Evolutionary conservation across 2,888 invertebrate species (phyloP).

Genomic region (Trichogramma evanescens): DNA sequence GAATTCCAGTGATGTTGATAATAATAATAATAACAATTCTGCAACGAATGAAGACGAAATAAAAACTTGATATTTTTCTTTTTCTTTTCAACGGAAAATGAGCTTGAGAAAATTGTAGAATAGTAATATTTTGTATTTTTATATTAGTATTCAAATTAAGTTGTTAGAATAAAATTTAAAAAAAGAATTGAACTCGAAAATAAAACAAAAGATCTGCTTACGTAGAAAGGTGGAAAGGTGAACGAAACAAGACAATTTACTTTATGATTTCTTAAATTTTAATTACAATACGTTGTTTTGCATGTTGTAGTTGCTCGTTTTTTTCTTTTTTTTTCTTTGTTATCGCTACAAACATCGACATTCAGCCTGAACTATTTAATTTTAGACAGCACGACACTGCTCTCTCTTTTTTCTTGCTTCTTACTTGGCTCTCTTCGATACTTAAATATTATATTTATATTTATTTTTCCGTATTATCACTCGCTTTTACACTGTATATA

Average conservation of each 20-base stretch:
- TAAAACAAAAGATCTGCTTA: no score
- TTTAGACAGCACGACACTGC: constrained; percentile 42
- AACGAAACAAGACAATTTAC: constrained; percentile 19
- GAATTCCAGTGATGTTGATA: constrained; percentile 2
- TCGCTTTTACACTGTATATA: constrained; percentile 3
- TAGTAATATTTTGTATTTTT: neutral
- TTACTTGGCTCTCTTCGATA: constrained; percentile 17
- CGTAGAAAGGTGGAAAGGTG: no score
- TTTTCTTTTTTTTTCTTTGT: constrained; percentile 33
- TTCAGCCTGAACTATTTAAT: constrained; percentile 44
- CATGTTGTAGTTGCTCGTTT: constrained; percentile 26
- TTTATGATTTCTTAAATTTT: constrained; percentile 44
- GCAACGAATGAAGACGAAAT: neutral
- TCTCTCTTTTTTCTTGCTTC: constrained; percentile 32
- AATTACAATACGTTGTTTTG: constrained; percentile 45
- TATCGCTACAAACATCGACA: constrained; percentile 47
- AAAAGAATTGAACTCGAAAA: no score
- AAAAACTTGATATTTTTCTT: no score
- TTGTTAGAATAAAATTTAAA: neutral
- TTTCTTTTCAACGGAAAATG: no score
- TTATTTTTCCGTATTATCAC: neutral
- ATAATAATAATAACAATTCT: neutral
- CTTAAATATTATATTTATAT: constrained; percentile 1
- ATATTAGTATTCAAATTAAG: neutral
- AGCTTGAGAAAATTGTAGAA: neutral